These are phyloP conservation scores for Cotesia chilonis DNA, from an alignment of 1,140 invertebrate species.

Conservation along the genomic window DNA sequence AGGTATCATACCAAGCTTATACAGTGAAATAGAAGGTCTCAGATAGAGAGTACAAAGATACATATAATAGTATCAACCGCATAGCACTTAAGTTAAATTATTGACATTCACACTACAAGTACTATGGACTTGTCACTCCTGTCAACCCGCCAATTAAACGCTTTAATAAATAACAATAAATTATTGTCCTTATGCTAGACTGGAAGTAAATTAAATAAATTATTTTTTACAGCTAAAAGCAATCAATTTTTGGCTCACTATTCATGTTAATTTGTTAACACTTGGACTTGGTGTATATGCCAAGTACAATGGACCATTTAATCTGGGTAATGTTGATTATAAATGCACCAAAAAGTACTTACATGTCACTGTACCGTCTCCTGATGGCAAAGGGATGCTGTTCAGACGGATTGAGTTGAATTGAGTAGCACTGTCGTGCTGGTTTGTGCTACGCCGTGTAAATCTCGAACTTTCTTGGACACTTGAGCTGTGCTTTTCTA, in stretches of 20 bases:
- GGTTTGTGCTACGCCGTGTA: constrained; percentile 52
- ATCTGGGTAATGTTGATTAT: too few relatives aligned
- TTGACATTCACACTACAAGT: constrained; percentile 31
- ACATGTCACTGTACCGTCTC: constrained; percentile 78
- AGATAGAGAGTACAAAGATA: too few relatives aligned
- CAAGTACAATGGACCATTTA: too few relatives aligned
- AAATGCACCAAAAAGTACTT: constrained; percentile 44
- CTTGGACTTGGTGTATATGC: neutral
- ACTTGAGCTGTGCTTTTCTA: constrained; percentile 56
- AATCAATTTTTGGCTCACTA: neutral
- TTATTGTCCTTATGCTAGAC: neutral
- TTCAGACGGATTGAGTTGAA: constrained; percentile 75
- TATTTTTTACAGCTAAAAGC: neutral
- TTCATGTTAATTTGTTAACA: neutral
- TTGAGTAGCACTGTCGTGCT: constrained; percentile 49
- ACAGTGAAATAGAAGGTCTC: neutral
- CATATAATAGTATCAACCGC: neutral
- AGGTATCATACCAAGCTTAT: neutral
- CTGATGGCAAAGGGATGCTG: constrained; percentile 76
- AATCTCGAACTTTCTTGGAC: constrained; percentile 54
- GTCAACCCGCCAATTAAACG: constrained; percentile 32
- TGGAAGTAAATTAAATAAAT: neutral
- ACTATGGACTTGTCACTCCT: constrained; percentile 42
- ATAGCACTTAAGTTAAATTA: constrained; percentile 5
- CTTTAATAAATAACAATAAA: constrained; percentile 34